These are phyloP conservation scores for Diachasmimorpha longicaudata DNA, from an alignment of 1,140 invertebrate species.

Conservation along the genomic window DNA sequence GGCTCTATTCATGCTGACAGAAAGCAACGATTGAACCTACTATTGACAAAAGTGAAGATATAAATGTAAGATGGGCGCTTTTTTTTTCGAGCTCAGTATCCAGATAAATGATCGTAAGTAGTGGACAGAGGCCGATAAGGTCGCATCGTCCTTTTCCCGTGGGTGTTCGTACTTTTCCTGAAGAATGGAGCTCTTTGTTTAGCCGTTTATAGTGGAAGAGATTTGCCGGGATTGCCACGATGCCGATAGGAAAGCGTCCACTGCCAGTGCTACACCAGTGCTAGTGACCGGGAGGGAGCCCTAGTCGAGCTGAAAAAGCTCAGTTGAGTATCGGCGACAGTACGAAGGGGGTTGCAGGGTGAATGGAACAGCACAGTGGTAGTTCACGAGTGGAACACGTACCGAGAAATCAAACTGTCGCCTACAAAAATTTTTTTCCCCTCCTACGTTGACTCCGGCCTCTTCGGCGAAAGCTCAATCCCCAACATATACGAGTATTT, in stretches of 20 bases:
- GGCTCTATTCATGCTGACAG: background rate
- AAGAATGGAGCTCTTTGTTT: constrained; percentile 65
- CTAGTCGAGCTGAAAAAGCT: background rate
- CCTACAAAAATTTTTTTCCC: constrained; percentile 6
- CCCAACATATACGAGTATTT: background rate
- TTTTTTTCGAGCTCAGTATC: constrained; percentile 35
- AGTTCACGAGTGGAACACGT: constrained; percentile 6
- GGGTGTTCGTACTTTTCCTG: constrained; percentile 36
- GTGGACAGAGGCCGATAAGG: constrained; percentile 59
- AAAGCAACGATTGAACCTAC: background rate
- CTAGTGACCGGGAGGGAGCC: background rate
- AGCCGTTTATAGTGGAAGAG: constrained; percentile 64
- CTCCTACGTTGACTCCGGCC: constrained; percentile 17
- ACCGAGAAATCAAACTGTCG: constrained; percentile 10
- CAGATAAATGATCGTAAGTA: constrained; percentile 59
- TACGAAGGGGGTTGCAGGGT: background rate
- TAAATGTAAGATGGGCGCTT: constrained; percentile 18
- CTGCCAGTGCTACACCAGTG: background rate
- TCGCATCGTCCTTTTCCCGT: constrained; percentile 31
- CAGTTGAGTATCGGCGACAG: background rate
- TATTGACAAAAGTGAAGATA: background rate
- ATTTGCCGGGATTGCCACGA: constrained; percentile 57
- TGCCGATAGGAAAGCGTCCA: constrained; percentile 43
- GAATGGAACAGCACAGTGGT: constrained; percentile 19
- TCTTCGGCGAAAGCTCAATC: background rate